Evolutionary conservation across 2,888 invertebrate genomes (phyloP), one percentile per base, ranked within the genome.

Genomic region (Drosophila paracracens): DNA sequence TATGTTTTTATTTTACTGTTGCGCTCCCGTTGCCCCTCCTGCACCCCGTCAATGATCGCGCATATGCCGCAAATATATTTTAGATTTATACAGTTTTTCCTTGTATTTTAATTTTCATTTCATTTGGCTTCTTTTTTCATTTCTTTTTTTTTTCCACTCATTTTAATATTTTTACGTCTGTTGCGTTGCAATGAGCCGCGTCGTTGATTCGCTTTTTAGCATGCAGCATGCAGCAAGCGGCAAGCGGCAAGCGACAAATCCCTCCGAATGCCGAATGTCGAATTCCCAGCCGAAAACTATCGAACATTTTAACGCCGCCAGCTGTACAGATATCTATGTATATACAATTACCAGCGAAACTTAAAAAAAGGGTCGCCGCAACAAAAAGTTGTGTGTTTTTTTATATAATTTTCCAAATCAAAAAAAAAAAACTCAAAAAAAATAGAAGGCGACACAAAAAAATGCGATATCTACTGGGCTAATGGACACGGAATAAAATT

Each of bases 171-270:
- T 92, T 90, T 84, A 89, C 91, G 91, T 92, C 92, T 92, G 89
- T 84, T 92, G 92, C 91, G 83, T 88, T 90, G 92, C 92, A 92
- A 92, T 92, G 92, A 90, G 92, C 91, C 92, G 92, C 89, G 87
- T 82, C 91, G 83, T 76, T 73, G 79, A 81, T 84, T 87, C 83
- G 82, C 88, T 88, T 90, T 89, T 83, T 87, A 78, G 82, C 90
- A 81, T 84, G 81, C 86, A 72, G 66, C 62, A 25, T 25, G 21
- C 43, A 1, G 43, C 43, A 13, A 16, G 50, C 65, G 29, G 52
- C 67, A 29, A 40, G 13, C 46, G 21, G 7, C 46, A 25, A 27
- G 46, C 66, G 35, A 46, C 68, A 46, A 46, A 46, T 46, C 46
- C 46, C 46, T 21, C 21, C 46, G 35, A 29, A 53, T 50, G 33